phyloP scores from a whole-genome alignment of 2,113 vertebrate species.

The Sylvilagus bachmani region DNA sequence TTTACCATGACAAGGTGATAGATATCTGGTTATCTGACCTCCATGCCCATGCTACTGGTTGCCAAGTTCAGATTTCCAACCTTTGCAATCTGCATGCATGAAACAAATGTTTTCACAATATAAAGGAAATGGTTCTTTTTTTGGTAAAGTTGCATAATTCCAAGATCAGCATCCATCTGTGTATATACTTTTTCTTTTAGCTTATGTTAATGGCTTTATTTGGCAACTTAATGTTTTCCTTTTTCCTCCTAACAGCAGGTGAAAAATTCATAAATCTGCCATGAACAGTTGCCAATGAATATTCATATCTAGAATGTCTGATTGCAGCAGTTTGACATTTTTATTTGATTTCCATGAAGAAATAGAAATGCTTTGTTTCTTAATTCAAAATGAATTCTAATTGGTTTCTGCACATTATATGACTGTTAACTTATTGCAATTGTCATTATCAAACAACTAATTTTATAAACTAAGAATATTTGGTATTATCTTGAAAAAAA shows the following conservation, averaged over 20 bases:
- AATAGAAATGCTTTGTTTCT: slow-evolving; percentile 85
- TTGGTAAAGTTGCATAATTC: slow-evolving; percentile 86
- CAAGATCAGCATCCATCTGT: slow-evolving; percentile 88
- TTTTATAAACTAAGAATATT: slow-evolving; percentile 78
- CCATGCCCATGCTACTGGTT: slow-evolving; percentile 3
- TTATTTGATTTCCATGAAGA: slow-evolving; percentile 89
- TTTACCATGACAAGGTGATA: slow-evolving; percentile 74
- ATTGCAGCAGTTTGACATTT: slow-evolving; percentile 91
- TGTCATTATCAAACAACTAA: slow-evolving; percentile 81
- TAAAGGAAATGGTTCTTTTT: slow-evolving; percentile 84
- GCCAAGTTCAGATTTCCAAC: slow-evolving; percentile 81
- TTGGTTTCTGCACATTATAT: slow-evolving; percentile 81
- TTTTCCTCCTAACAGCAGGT: slow-evolving; percentile 89
- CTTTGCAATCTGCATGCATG: slow-evolving; percentile 81
- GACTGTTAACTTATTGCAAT: slow-evolving; percentile 84
- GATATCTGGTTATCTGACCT: slow-evolving; percentile 63
- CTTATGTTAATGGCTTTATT: slow-evolving; percentile 91
- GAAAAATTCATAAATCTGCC: slow-evolving; percentile 93
- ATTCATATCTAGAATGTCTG: slow-evolving; percentile 91
- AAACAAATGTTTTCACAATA: slow-evolving; percentile 88
- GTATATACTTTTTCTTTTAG: slow-evolving; percentile 86
- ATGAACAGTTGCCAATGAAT: slow-evolving; percentile 93
- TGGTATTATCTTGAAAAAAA: slow-evolving; percentile 27
- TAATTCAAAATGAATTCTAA: slow-evolving; percentile 86
- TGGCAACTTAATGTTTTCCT: slow-evolving; percentile 89